Evolutionary conservation across 1,140 invertebrate species (phyloP), one percentile per base, ranked within the genome.

Genomic region (Drosophila lini): DNA sequence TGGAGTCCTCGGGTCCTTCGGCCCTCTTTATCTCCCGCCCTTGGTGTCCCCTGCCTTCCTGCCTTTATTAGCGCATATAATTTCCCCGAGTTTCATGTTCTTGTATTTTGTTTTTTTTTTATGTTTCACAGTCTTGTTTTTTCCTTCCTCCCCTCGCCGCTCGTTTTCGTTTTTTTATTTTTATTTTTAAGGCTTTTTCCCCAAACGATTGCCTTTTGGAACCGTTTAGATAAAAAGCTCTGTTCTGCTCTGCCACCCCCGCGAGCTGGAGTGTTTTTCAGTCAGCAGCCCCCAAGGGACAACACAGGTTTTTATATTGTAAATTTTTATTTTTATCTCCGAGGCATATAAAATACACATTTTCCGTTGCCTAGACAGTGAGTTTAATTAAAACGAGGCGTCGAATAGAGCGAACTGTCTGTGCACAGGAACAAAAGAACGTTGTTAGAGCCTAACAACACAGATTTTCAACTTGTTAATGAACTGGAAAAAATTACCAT

Each of bases 321-420:
- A 76, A 31, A 48, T 59, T 76, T 77, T 76, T 67, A 76, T 77
- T 76, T 78, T 78, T 78, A 69, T 78, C 74, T 78, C 38, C 50
- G 60, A 78, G 63, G 74, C 56, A 55, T 67, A 77, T 77, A 77
- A 77, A 77, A 77, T 55, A 69, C 65, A 69, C 63, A 78, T 78
- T 69, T 78, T 78, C 74, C 61, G 75, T 70, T 78, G 74, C 74
- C 75, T 70, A 78, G 64, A 76, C 75, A 78, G 64, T 76, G 62
- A 53, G 62, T 78, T 78, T 78, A 78, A 78, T 78, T 78, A 78
- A 78, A 78, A 78, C 64, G 64, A 69, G 74, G 64, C 65, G 55
- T 22, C 31, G 74, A 50, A 55, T 42, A 40, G 47, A 56, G 47
- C 38, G 28, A 47, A 52, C 71, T 64, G 45, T 58, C 28, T 56